These are phyloP conservation scores for Brachyhypopomus occidentalis DNA, from an alignment of 2,113 vertebrate genomes.

Conservation along the genomic window DNA sequence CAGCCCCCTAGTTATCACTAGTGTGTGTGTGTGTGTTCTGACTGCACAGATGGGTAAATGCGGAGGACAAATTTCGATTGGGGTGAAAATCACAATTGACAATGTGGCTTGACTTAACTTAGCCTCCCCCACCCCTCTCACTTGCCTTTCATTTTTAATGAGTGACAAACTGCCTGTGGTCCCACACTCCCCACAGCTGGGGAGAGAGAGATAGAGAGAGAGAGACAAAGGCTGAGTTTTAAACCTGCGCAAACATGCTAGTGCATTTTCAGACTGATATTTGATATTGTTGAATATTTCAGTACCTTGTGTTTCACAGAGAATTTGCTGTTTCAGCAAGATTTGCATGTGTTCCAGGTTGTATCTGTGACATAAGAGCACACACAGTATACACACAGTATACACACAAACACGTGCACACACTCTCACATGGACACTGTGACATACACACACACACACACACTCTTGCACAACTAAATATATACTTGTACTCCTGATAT, in stretches of 20 bases:
- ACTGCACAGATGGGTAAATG: too few species aligned
- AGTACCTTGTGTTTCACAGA: background rate
- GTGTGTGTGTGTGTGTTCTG: too few species aligned
- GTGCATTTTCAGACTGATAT: background rate
- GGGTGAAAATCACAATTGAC: too few species aligned
- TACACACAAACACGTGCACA: background rate
- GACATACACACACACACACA: background rate
- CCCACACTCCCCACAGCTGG: background rate
- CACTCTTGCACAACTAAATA: background rate
- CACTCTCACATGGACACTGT: too few species aligned
- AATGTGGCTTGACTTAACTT: too few species aligned
- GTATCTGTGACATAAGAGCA: background rate
- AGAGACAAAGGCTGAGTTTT: background rate
- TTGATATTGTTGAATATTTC: constrained; percentile 11
- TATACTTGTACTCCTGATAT: too few species aligned
- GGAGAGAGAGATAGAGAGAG: background rate
- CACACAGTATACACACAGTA: background rate
- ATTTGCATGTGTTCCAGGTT: background rate
- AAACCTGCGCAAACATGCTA: background rate
- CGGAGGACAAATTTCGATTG: too few species aligned
- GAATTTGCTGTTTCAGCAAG: background rate
- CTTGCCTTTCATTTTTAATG: constrained; percentile 45
- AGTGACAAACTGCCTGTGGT: constrained; percentile 36
- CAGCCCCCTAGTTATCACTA: too few species aligned
- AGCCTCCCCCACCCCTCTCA: background rate